Base-by-base conservation (phyloP, 2,888 invertebrate genomes). In the Melanophora roralis region DNA sequence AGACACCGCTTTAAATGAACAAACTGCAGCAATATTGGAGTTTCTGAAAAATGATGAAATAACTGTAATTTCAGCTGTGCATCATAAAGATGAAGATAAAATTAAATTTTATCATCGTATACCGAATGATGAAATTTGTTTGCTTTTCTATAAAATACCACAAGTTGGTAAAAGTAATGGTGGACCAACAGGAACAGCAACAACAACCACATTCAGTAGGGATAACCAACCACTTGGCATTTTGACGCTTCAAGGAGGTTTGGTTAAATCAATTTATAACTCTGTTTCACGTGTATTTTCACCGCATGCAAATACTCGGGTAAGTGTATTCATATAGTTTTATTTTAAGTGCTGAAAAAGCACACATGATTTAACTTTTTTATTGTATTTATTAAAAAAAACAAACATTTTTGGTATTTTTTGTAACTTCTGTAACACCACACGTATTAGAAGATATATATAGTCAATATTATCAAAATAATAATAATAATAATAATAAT, bases 191-290 rank as follows among this genome's bases (percentile, higher is more conserved):
- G 59, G 60, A 76, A 43, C 77, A 62, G 64, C 64, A 60, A 53
- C 64, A 72, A 53, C 47, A 71, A 4, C 64, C 53, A 36, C 49
- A 32, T 43, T 45, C 23, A 60, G 40, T 59, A 76, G 77, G 68
- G 82, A 82, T 73, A 83, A 83, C 73, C 87, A 87, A 75, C 88
- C 86, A 75, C 85, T 90, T 85, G 90, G 90, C 84, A 88, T 90
- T 85, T 85, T 90, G 83, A 90, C 90, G 79, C 87, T 90, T 59
- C 90, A 90, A 85, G 90, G 90, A 84, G 90, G 90, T 73, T 85
- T 90, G 86, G 89, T 90, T 84, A 90, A 90, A 88, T 90, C 90
- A 85, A 90, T 90, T 87, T 90, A 90, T 85, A 90, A 90, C 88
- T 90, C 90, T 74, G 87, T 90, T 85, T 89, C 90, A 83, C 88